Base-by-base conservation (phyloP, 2,888 invertebrate genomes). In the Acanthopleura granulata region DNA sequence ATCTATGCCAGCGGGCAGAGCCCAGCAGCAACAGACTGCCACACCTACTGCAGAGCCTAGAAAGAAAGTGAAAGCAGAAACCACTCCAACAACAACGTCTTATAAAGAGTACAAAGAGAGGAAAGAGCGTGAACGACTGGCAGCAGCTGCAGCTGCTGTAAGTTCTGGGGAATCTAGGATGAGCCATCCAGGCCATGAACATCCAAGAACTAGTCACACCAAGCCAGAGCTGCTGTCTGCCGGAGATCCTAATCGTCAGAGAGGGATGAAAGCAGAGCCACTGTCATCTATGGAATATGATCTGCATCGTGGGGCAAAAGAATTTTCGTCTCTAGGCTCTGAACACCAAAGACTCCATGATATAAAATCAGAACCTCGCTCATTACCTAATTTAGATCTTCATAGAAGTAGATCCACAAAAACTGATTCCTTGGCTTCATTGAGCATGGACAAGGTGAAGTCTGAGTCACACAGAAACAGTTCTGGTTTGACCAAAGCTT, bases 51-150 rank as follows among this genome's bases (percentile, higher is more conserved):
- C 49, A n/a, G 66, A 66, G 1, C 14, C 12, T 16, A 22, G 22
- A 22, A 22, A 27, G 25, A 66, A 66, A 66, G 22, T 40, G 14
- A 71, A 71, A 49, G n/a, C 49, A 40, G 71, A 71, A 71, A 25
- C 18, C 15, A 40, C 40, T n/a, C 71, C 49, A 22, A 71, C 40
- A 49, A 25, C 69, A 69, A 71, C 71, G 18, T 49, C 50, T 6
- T 72, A 61, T 62, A 74, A 74, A 29, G 74, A 74, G 9, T 74
- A 74, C 61, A 70, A 50, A n/a, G 74, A 66, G 49, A 40, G 62
- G 18, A 74, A 74, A 50, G 74, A 30, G 49, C 30, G 73, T 18
- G 61, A 73, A 30, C 18, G 51, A 29, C 27, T 62, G 62, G 72
- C 72, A 18, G 50, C 72, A 4, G 57, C 51, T 50, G 22, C 72